Conservation (phyloP, 2,888 invertebrate genomes). For the Acholoe squamosa region DNA sequence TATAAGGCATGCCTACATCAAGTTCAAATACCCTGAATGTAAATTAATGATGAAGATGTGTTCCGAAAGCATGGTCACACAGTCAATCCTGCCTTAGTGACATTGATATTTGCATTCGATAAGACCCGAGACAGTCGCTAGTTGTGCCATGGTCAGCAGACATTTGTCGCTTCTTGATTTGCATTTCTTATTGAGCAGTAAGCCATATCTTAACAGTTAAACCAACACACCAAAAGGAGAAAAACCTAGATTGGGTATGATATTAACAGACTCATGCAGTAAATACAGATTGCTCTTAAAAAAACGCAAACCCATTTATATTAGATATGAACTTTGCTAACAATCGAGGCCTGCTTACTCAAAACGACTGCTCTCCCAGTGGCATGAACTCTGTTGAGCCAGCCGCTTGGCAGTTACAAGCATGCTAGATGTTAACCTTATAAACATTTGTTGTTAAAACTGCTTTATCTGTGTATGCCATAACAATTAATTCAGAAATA, state of each 20-base stretch:
- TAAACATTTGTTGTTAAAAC: neutral
- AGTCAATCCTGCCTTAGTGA: too few species aligned
- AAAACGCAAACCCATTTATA: neutral
- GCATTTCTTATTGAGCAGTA: too few species aligned
- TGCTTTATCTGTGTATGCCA: slow-evolving; percentile 29
- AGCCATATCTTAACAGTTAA: too few species aligned
- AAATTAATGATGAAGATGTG: neutral
- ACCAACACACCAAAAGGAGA: neutral
- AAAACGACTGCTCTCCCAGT: neutral
- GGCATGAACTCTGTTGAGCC: neutral
- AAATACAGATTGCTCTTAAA: neutral
- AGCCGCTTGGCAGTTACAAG: neutral
- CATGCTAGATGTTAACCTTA: neutral
- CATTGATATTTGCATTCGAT: too few species aligned
- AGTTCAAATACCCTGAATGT: too few species aligned
- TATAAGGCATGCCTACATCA: too few species aligned
- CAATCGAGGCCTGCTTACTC: neutral
- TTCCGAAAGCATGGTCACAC: too few species aligned
- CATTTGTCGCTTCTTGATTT: too few species aligned
- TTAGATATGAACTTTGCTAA: neutral
- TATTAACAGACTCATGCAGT: neutral
- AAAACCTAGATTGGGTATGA: neutral
- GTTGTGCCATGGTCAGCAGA: too few species aligned
- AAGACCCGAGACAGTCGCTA: too few species aligned
- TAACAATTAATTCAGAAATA: slow-evolving; percentile 21